Percentiles rank a stretch among this genome's conserved stretches.
These are phyloP conservation scores for Papilio gigon DNA, from an alignment of 2,888 invertebrate species.

Conservation along the genomic window DNA sequence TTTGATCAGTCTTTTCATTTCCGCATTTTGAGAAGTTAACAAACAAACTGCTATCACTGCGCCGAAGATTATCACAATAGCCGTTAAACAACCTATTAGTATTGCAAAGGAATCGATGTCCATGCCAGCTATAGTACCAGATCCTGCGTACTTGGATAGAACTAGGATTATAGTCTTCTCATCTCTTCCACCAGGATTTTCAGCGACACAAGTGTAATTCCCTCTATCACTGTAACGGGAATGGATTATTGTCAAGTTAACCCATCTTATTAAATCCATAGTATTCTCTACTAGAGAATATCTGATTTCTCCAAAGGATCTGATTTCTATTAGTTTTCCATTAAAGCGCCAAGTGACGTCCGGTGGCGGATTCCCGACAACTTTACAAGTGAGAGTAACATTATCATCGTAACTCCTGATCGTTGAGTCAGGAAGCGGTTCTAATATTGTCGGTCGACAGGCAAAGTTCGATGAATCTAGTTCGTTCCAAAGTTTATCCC, in stretches of 20 bases:
- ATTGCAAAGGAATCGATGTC: constrained; percentile 80
- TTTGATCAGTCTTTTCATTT: constrained; percentile 84
- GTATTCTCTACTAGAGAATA: constrained; percentile 75
- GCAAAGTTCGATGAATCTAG: constrained; percentile 89
- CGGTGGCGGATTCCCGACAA: constrained; percentile 89
- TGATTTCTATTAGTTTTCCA: constrained; percentile 82
- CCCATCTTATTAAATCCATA: constrained; percentile 81
- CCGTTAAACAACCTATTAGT: constrained; percentile 74
- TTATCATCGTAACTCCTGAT: constrained; percentile 86
- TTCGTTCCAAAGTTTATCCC: constrained; percentile 88
- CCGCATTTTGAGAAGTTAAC: constrained; percentile 77
- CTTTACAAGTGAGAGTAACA: constrained; percentile 89
- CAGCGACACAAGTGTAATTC: constrained; percentile 90
- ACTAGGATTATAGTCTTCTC: constrained; percentile 88
- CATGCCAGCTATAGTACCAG: constrained; percentile 72
- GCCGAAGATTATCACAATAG: constrained; percentile 77
- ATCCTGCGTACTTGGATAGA: constrained; percentile 74
- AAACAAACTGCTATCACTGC: constrained; percentile 78
- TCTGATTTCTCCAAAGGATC: constrained; percentile 77
- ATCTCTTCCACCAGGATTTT: constrained; percentile 90
- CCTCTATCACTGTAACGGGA: constrained; percentile 86
- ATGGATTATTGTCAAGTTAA: constrained; percentile 86
- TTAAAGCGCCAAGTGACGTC: constrained; percentile 89
- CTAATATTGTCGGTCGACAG: constrained; percentile 89
- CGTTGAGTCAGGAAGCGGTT: constrained; percentile 82